phyloP scores from a whole-genome alignment of 2,113 vertebrate genomes.

The Pontoporia blainvillei region DNA sequence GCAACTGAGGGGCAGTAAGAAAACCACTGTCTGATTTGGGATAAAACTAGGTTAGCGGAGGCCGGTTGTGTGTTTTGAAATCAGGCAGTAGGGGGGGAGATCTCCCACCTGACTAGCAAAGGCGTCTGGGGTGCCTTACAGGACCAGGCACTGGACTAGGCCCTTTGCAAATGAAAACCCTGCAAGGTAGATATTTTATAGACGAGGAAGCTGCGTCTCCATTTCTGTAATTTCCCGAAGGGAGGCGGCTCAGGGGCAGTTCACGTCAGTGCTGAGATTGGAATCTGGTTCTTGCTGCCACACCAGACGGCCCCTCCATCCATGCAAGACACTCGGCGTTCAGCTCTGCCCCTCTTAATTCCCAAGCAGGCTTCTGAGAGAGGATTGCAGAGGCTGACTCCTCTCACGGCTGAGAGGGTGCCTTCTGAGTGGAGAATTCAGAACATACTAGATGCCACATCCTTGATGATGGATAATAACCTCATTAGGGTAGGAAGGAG shows the following conservation, averaged over 20 bases:
- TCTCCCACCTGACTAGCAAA: neutral
- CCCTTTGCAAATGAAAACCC: neutral
- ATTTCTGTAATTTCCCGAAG: neutral
- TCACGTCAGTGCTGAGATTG: neutral
- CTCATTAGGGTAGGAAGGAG: neutral
- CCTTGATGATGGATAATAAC: neutral
- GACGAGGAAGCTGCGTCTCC: neutral
- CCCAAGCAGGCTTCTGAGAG: neutral
- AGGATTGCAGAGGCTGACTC: neutral
- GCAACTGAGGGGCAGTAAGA: neutral
- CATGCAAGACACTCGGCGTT: fast-evolving
- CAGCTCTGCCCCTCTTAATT: neutral
- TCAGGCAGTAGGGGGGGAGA: too few relatives aligned
- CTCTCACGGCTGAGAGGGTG: neutral
- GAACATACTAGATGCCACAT: neutral
- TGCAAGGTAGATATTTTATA: neutral
- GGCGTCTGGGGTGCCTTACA: neutral
- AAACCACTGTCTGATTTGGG: slow-evolving; percentile 2
- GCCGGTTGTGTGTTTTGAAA: neutral
- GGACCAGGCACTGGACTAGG: neutral
- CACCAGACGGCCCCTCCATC: neutral
- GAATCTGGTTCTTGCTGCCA: neutral
- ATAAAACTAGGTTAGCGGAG: neutral
- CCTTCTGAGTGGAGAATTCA: neutral
- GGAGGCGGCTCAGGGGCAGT: neutral